Conservation (phyloP, 1,140 invertebrate species). For the Cyclina sinensis region DNA sequence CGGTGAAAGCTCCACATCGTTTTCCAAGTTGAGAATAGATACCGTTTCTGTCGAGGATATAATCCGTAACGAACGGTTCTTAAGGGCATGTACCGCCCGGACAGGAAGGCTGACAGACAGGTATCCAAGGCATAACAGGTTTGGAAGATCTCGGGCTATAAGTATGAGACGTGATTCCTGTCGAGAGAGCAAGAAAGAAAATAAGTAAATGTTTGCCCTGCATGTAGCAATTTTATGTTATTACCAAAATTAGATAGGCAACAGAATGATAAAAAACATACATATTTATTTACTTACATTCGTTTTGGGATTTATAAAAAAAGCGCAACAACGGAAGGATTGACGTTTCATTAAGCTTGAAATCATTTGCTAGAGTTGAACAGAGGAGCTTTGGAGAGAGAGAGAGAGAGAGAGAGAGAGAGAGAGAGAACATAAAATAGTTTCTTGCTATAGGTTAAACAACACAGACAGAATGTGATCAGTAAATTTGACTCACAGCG, state of each 20-base stretch:
- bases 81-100: not conserved
- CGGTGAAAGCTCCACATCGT: not conserved
- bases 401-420: no score
- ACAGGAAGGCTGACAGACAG: slow-evolving; percentile 17
- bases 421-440: no score
- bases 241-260: no score
- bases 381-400: not conserved
- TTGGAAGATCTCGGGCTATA: slow-evolving; percentile 9
- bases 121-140: slow-evolving; percentile 23
- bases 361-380: not conserved
- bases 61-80: not conserved
- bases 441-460: not conserved
- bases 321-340: not conserved
- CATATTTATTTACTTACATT: not conserved
- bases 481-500: not conserved
- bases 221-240: not conserved
- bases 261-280: not conserved
- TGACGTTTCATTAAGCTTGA: not conserved
- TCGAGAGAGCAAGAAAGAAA: no score
- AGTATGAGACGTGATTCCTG: slow-evolving; percentile 33
- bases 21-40: slow-evolving; percentile 30
- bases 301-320: not conserved
- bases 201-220: not conserved
- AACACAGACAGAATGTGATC: not conserved
- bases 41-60: not conserved